These are phyloP conservation scores for Pogoniulus pusillus DNA, from an alignment of 2,797 vertebrate species.

Conservation along the genomic window DNA sequence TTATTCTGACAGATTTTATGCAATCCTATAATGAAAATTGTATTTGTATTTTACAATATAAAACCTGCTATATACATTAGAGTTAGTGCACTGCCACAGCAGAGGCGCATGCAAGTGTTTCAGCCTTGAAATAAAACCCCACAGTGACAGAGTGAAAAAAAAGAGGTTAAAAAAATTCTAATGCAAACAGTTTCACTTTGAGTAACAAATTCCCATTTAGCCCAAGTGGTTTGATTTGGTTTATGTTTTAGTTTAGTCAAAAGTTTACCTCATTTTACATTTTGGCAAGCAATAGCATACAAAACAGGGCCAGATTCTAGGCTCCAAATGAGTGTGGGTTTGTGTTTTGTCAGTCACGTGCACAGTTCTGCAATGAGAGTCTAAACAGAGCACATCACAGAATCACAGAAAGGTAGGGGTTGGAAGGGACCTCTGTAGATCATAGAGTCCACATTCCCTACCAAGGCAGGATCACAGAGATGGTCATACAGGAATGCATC, in stretches of 20 bases:
- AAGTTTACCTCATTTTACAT: not conserved
- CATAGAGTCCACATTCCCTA: no score
- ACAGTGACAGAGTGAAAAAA: not conserved
- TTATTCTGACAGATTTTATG: not conserved
- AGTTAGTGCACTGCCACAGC: not conserved
- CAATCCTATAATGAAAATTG: not conserved
- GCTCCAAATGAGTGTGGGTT: accelerated
- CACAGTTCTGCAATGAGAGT: not conserved
- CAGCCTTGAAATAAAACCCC: not conserved
- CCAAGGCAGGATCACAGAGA: no score
- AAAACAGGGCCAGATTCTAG: not conserved
- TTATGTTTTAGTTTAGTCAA: not conserved
- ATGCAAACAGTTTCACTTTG: not conserved
- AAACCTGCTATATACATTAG: not conserved
- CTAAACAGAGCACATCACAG: not conserved
- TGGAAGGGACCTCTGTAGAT: no score
- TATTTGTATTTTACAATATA: not conserved
- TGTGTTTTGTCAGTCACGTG: not conserved
- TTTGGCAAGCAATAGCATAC: not conserved
- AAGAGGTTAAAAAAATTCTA: not conserved
- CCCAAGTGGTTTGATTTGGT: not conserved
- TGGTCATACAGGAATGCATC: no score
- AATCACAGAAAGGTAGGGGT: no score
- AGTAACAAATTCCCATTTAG: not conserved
- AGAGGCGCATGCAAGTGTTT: not conserved